Percentiles rank a stretch among this genome's conserved stretches.
phyloP scores from a whole-genome alignment of 2,113 vertebrate genomes.

The Boleophthalmus pectinirostris region DNA sequence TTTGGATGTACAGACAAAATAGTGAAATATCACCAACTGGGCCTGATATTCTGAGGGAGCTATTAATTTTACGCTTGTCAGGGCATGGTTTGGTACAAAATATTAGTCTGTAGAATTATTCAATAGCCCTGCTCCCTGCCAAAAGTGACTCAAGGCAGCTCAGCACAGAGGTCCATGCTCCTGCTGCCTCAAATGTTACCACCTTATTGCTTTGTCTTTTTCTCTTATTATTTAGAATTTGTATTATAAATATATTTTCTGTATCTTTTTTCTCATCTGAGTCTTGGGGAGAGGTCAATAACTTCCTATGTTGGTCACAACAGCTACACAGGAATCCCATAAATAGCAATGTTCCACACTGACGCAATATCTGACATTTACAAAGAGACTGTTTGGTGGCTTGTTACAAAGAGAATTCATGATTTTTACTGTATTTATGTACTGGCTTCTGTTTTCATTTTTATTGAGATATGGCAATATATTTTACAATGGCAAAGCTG shows the following conservation, averaged over 20 bases:
- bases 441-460: not conserved
- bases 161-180: conserved; percentile 35
- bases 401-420: not conserved
- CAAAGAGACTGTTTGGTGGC: conserved; percentile 37
- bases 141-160: conserved; percentile 13
- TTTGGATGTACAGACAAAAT: conserved; percentile 21
- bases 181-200: conserved; percentile 41
- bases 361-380: conserved; percentile 51
- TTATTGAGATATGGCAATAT: not conserved
- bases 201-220: conserved; percentile 39
- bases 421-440: not conserved
- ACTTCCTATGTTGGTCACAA: conserved; percentile 24
- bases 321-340: conserved; percentile 71
- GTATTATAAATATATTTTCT: conserved; percentile 18
- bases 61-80: conserved; percentile 40
- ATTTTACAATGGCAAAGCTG: no score
- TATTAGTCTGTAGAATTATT: conserved; percentile 31
- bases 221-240: conserved; percentile 54
- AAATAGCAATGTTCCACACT: conserved; percentile 73
- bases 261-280: conserved; percentile 27
- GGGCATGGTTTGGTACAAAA: conserved; percentile 36
- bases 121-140: conserved; percentile 26
- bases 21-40: conserved; percentile 16
- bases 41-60: conserved; percentile 15
- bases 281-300: conserved; percentile 56